Conservation (phyloP, 2,888 invertebrate genomes). For the Calliscelio sp. region DNA sequence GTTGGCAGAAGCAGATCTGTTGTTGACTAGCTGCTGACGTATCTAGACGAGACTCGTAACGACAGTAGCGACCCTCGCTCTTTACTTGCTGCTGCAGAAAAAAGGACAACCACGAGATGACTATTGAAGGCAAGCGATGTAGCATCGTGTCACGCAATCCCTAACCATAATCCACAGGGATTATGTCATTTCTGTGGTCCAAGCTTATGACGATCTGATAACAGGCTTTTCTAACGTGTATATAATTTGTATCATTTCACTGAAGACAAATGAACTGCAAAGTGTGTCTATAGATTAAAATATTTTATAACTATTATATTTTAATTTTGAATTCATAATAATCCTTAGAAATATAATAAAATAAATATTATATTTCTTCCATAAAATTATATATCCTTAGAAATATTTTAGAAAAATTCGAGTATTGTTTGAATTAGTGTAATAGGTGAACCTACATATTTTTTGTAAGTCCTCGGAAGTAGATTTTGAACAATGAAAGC, state of each 20-base stretch:
- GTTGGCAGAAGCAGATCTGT: slow-evolving; percentile 69
- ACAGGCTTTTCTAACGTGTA: slow-evolving; percentile 22
- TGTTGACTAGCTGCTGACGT: slow-evolving; percentile 71
- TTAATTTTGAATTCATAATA: no score
- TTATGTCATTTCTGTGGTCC: slow-evolving; percentile 69
- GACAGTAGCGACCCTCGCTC: slow-evolving; percentile 68
- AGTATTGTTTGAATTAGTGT: no score
- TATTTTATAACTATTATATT: no score
- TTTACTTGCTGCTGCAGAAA: slow-evolving; percentile 47
- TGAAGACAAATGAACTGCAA: background rate
- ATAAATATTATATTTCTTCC: no score
- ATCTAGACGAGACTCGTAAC: slow-evolving; percentile 70
- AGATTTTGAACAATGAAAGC: no score
- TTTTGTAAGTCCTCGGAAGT: no score
- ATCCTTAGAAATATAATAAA: no score
- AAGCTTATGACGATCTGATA: slow-evolving; percentile 52
- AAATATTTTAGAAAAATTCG: no score
- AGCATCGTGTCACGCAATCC: slow-evolving; percentile 78
- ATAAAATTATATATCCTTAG: no score
- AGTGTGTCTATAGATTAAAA: no score
- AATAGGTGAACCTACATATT: no score
- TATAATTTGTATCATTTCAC: slow-evolving; percentile 25
- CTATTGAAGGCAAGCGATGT: slow-evolving; percentile 70
- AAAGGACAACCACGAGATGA: slow-evolving; percentile 50
- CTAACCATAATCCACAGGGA: slow-evolving; percentile 72